A percentile compares a stretch with the other conserved stretches of the same genome.
Evolutionary conservation across 2,113 vertebrate species (phyloP).

Genomic region (Ophthalmolycus amberensis): DNA sequence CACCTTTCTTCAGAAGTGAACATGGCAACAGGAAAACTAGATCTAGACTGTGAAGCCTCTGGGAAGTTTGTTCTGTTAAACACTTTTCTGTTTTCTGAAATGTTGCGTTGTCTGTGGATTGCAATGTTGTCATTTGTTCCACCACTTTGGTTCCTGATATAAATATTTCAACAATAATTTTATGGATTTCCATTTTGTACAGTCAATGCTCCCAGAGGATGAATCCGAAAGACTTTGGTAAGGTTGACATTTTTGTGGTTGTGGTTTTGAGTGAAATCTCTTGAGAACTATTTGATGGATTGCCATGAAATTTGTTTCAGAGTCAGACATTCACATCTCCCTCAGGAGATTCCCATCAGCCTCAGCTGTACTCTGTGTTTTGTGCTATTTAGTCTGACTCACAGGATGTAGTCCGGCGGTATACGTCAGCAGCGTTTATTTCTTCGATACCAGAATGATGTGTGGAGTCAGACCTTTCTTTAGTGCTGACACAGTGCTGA

Average conservation of each 20-base stretch:
- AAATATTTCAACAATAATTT: background rate
- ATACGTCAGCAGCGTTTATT: background rate
- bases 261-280: constrained; percentile 2
- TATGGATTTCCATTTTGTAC: background rate
- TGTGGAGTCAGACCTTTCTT: background rate
- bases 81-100: background rate
- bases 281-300: background rate
- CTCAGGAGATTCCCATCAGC: background rate
- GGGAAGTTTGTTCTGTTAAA: no score
- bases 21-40: background rate
- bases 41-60: background rate
- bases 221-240: background rate
- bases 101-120: background rate
- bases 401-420: background rate
- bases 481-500: background rate
- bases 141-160: background rate
- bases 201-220: background rate
- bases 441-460: background rate
- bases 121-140: background rate
- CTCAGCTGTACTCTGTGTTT: background rate
- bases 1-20: background rate
- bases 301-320: background rate
- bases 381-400: background rate
- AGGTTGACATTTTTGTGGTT: background rate
- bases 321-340: background rate